Evolutionary conservation across 2,797 vertebrate genomes (phyloP).

Genomic region (Coreius guichenoti): DNA sequence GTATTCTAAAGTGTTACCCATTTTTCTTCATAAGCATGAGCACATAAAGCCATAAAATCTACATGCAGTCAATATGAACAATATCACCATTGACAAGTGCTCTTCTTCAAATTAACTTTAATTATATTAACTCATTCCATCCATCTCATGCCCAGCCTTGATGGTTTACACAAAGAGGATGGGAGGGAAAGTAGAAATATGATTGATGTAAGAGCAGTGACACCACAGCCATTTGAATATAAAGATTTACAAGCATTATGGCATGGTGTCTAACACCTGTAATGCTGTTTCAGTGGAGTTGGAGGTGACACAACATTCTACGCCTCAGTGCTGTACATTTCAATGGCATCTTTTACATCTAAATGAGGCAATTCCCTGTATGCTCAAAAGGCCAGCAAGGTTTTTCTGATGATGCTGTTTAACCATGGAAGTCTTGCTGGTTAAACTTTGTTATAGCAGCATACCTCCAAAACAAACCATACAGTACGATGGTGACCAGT

Average conservation of each 20-base stretch:
- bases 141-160: neutral
- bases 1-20: neutral
- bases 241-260: neutral
- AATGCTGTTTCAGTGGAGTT: neutral
- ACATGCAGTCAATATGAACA: conserved; percentile 7
- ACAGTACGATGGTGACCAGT: neutral
- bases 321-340: neutral
- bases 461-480: neutral
- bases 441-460: neutral
- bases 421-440: neutral
- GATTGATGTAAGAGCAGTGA: neutral
- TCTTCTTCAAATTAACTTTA: conserved; percentile 12
- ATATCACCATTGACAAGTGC: neutral
- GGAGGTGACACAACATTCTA: neutral
- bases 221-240: neutral
- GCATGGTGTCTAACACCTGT: neutral
- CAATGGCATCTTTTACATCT: neutral
- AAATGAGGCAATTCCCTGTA: neutral
- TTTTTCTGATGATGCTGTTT: neutral
- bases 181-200: neutral
- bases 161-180: neutral
- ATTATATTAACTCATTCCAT: conserved; percentile 15
- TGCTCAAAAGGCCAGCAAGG: neutral
- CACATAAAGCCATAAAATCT: neutral
- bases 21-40: neutral